Conservation (phyloP, 1,140 invertebrate species). For the Euura saliciscinereae region DNA sequence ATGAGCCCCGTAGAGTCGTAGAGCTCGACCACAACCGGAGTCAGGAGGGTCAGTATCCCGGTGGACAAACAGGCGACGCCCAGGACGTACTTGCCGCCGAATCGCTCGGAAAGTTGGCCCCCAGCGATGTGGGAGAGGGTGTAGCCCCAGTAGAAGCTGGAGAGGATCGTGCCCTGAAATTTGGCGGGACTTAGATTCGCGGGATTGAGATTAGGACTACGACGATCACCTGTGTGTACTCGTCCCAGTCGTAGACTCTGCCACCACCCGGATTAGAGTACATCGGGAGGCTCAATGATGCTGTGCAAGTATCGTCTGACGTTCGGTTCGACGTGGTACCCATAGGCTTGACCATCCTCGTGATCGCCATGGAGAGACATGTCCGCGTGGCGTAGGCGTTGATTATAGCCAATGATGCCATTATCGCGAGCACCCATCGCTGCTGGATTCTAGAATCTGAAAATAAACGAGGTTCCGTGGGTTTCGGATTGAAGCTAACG, state of each 20-base stretch:
- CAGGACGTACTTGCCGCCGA: slow-evolving; percentile 62
- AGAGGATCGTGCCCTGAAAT: slow-evolving; percentile 32
- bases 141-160: slow-evolving; percentile 54
- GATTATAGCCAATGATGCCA: slow-evolving; percentile 80
- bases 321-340: slow-evolving; percentile 9
- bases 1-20: slow-evolving; percentile 59
- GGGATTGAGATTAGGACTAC: too few relatives aligned
- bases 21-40: slow-evolving; percentile 62
- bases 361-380: slow-evolving; percentile 86
- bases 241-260: too few relatives aligned
- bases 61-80: slow-evolving; percentile 60
- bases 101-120: slow-evolving; percentile 50
- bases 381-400: slow-evolving; percentile 86
- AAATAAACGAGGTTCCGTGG: too few relatives aligned
- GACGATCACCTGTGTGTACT: too few relatives aligned
- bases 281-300: too few relatives aligned
- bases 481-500: too few relatives aligned
- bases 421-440: slow-evolving; percentile 79
- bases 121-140: slow-evolving; percentile 62
- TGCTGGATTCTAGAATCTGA: slow-evolving; percentile 60
- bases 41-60: slow-evolving; percentile 72
- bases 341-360: slow-evolving; percentile 72
- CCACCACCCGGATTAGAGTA: too few relatives aligned
- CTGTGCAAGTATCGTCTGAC: too few relatives aligned
- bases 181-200: too few relatives aligned